Evolutionary conservation across 2,888 invertebrate species (phyloP), one percentile per base, ranked within the genome.

Genomic region (Elegia similella): DNA sequence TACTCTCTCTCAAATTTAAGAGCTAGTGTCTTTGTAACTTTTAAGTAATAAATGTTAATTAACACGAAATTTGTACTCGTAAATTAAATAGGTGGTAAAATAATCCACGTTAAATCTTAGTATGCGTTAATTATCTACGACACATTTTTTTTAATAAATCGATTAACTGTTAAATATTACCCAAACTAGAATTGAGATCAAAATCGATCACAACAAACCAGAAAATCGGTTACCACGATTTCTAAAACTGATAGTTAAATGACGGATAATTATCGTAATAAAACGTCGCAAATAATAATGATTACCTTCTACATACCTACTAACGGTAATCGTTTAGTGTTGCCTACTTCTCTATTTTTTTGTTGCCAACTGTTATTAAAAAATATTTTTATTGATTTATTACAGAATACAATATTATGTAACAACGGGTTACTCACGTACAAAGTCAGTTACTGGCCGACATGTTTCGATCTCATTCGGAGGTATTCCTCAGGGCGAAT

Each of bases 281-380:
- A 32, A 17, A 46, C 29, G 42, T 52, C 17, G 42, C 52, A 42
- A 42, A 53, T 42, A 43, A 43, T 53, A 30, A 43, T 29, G 30
- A 10, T 17, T 34, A n/a, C n/a, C n/a, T n/a, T n/a, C n/a, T n/a
- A n/a, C n/a, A n/a, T n/a, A n/a, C n/a, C n/a, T n/a, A n/a, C n/a
- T 52, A 17, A 17, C n/a, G 3, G 34, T 55, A 46, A 34, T 34
- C 32, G 34, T 50, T 32, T 13, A 47, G 23, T 23, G 43, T 43
- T 43, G 16, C 43, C 16, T 16, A 43, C 8, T 44, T 29, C 6
- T 47, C 10, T 47, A 47, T n/a, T n/a, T n/a, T 34, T 34, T 34
- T 10, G 12, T 38, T 38, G 12, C 38, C 32, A 32, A 32, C 32
- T 6, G 2, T 32, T 32, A n/a, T 12, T 10, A 12, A 38, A 38